Percentiles rank a stretch among this genome's conserved stretches.
These are phyloP conservation scores for Parochlus steinenii DNA, from an alignment of 2,888 invertebrate genomes.

Conservation along the genomic window DNA sequence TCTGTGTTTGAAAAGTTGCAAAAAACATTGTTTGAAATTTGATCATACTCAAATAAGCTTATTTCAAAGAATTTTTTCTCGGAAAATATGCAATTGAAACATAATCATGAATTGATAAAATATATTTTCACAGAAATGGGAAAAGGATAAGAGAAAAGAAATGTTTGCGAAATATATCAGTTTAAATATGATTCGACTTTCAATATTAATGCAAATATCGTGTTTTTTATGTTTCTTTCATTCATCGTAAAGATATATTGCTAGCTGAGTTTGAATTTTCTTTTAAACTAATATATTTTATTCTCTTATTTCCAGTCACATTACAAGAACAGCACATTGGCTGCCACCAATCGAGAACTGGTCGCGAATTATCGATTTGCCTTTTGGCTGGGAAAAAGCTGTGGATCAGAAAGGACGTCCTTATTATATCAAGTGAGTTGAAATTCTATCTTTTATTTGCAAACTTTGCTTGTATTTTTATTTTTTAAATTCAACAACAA, in stretches of 20 bases:
- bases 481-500: background rate
- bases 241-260: background rate
- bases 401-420: constrained; percentile 61
- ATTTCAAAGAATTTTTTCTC: no score
- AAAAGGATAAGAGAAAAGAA: no score
- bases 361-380: constrained; percentile 47
- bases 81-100: no score
- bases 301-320: constrained; percentile 47
- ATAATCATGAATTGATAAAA: no score
- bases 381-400: constrained; percentile 86
- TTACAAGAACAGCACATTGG: constrained; percentile 72
- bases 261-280: background rate
- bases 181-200: no score
- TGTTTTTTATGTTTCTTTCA: background rate
- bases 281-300: background rate
- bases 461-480: background rate
- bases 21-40: no score
- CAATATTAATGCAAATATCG: background rate
- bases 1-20: no score
- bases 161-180: background rate
- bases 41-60: no score
- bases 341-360: constrained; percentile 77
- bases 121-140: no score
- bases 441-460: background rate
- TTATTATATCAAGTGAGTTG: constrained; percentile 65